A percentile compares a stretch with the other conserved stretches of the same genome.
Conservation (phyloP, 2,113 vertebrate genomes). For the Neotoma lepida region DNA sequence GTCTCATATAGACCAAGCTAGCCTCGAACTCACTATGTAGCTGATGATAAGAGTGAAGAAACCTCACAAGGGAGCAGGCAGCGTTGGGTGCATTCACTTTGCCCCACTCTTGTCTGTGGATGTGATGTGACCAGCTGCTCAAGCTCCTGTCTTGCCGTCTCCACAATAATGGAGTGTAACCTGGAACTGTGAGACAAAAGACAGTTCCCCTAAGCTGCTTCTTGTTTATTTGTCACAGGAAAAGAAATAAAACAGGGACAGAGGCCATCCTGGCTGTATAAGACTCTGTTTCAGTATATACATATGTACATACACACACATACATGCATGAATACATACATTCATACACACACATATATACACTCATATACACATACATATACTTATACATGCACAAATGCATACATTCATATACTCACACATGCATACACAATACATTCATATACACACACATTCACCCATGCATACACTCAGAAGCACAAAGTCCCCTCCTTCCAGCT, state of each 20-base stretch:
- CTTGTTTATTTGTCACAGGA: neutral
- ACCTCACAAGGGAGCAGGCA: neutral
- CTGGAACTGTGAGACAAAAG: neutral
- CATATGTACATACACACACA: neutral
- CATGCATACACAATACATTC: neutral
- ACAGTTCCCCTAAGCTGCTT: too few relatives aligned
- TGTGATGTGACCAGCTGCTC: too few relatives aligned
- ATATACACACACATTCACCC: neutral
- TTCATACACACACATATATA: neutral
- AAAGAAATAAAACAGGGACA: neutral
- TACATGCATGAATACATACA: neutral
- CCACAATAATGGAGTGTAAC: neutral
- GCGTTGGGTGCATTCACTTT: too few relatives aligned
- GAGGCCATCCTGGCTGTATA: neutral
- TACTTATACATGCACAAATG: neutral
- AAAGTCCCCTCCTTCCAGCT: neutral
- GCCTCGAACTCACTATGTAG: neutral
- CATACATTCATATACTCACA: neutral
- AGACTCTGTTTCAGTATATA: neutral
- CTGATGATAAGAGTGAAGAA: neutral
- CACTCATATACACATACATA: neutral
- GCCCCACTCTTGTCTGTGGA: neutral
- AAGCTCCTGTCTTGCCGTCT: neutral
- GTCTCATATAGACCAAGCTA: neutral
- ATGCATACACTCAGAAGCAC: neutral